Base-by-base conservation (phyloP, 2,113 vertebrate species). In the Budorcas taxicolor region DNA sequence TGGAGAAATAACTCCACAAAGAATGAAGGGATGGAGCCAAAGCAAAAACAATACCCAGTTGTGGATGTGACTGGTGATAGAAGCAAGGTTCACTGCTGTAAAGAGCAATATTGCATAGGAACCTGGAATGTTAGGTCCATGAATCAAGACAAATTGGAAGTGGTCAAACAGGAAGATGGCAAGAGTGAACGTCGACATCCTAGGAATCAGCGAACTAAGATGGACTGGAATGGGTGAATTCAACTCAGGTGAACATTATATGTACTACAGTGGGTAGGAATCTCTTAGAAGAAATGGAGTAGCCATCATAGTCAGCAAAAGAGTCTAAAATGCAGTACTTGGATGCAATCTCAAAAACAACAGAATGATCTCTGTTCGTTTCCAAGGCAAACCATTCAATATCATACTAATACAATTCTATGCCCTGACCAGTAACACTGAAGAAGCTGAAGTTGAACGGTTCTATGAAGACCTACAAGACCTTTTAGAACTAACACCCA, bases 371-470 rank as follows among this genome's bases (percentile, higher is more conserved):
- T n/a, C 62, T n/a, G 16, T n/a, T 64, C 2, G 3, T 64, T 64
- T 64, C 33, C 7, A 67, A 67, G 16, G 62, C 62, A 67, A 67
- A n/a, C 33, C 62, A 64, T 17, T 64, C 7, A 64, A 64, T 64
- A 64, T 17, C 62, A n/a, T 2, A 19, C 16, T 64, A 64, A 64
- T 64, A 1, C 62, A n/a, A n/a, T 2, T 9, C 62, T 64, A 9
- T 64, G 16, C 7, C 62, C 33, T 7, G 1, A 64, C 4, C 7
- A 64, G 33, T 64, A 64, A n/a, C 0, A 0, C 7, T n/a, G 7
- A 64, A n/a, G 31, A 64, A 64, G 62, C 62, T 64, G 0, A 64
- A 64, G 60, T 33, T 64, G 60, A 33, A 64, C 0, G 7, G 33
- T 64, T n/a, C 62, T 64, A 19, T n/a, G 33, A 64, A 64, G 15